phyloP scores from a whole-genome alignment of 2,113 vertebrate species.

The rat (Rattus norvegicus) region DNA sequence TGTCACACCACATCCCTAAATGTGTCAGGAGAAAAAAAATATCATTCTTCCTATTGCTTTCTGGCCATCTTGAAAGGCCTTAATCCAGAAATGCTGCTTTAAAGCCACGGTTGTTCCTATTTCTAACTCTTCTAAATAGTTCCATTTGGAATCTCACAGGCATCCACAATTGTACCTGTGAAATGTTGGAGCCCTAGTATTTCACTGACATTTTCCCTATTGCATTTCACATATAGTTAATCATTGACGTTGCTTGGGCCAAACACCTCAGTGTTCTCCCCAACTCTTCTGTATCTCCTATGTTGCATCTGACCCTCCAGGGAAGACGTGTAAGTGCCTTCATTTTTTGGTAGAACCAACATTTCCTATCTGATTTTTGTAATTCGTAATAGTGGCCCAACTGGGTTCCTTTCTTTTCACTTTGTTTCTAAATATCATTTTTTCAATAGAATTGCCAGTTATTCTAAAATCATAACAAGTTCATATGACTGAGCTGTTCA shows the following conservation, averaged over 20 bases:
- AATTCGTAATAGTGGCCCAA: not conserved
- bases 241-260: not conserved
- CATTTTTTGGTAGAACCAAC: not conserved
- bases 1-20: not conserved
- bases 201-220: not conserved
- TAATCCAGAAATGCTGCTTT: not conserved
- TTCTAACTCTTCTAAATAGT: slow-evolving; percentile 16
- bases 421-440: not conserved
- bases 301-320: not conserved
- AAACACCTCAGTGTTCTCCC: not conserved
- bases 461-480: not conserved
- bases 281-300: slow-evolving; percentile 5
- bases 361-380: not conserved
- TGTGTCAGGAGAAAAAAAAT: not conserved
- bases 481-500: not conserved
- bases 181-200: not conserved
- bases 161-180: not conserved
- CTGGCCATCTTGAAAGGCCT: not conserved
- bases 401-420: not conserved
- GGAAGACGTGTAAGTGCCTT: not conserved
- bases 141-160: not conserved
- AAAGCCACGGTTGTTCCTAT: not conserved
- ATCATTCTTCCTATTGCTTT: not conserved
- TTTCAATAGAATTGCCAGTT: not conserved
- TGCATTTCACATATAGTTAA: not conserved